Conservation (phyloP, 2,797 vertebrate species). For the Dermochelys coriacea region DNA sequence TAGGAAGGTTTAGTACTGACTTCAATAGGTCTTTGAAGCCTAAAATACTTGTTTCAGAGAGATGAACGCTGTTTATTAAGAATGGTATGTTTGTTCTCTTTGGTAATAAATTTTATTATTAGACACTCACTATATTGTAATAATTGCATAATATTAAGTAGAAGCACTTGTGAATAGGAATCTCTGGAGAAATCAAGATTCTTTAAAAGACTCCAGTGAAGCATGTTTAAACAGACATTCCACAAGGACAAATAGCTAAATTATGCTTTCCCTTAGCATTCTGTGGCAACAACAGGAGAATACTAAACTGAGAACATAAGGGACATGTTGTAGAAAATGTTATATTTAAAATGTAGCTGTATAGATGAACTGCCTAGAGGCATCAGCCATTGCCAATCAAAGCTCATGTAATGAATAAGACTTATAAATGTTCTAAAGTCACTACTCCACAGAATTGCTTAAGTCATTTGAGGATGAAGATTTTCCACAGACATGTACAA, state of each 20-base stretch:
- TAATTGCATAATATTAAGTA: neutral
- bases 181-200: slow-evolving; percentile 4
- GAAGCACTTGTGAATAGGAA: neutral
- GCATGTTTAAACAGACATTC: slow-evolving; percentile 40
- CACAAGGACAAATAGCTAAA: slow-evolving; percentile 45
- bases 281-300: slow-evolving; percentile 19
- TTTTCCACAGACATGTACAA: neutral
- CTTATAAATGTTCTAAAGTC: neutral
- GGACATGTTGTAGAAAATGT: slow-evolving; percentile 8
- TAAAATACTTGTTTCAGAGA: neutral
- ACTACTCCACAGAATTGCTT: neutral
- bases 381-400: slow-evolving; percentile 8
- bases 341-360: slow-evolving; percentile 21
- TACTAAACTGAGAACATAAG: slow-evolving; percentile 1
- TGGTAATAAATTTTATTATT: neutral
- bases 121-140: fast-evolving
- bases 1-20: neutral
- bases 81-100: fast-evolving
- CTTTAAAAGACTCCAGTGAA: neutral
- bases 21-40: neutral
- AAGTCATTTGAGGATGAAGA: fast-evolving
- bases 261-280: slow-evolving; percentile 16
- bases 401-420: neutral
- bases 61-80: neutral
- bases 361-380: slow-evolving; percentile 45